phyloP scores from a whole-genome alignment of 2,888 invertebrate genomes.

The Drosophila cognata region DNA sequence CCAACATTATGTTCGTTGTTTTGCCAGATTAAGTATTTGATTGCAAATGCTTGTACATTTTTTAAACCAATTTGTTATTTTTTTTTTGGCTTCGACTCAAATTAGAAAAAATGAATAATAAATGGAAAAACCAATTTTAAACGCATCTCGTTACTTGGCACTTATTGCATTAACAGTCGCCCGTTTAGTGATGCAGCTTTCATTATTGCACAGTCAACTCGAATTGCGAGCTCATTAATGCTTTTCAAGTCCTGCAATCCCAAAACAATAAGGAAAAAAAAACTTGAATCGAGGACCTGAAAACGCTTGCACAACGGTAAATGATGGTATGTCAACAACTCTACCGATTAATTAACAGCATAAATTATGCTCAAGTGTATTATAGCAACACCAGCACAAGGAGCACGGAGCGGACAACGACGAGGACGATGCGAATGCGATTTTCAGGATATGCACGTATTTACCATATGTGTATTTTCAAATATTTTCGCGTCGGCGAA shows the following conservation, averaged over 20 bases:
- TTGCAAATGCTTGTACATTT: not conserved
- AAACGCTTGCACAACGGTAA: slow-evolving; percentile 42
- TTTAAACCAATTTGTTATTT: not conserved
- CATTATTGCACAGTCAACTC: slow-evolving; percentile 23
- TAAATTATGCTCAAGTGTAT: slow-evolving; percentile 81
- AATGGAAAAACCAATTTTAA: not conserved
- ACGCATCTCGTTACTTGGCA: slow-evolving; percentile 6
- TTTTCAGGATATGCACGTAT: slow-evolving; percentile 44
- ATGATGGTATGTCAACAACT: slow-evolving; percentile 45
- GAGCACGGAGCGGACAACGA: not conserved
- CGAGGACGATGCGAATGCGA: slow-evolving; percentile 14
- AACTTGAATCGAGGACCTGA: slow-evolving; percentile 3
- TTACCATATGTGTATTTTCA: slow-evolving; percentile 53
- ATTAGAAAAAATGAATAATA: not conserved
- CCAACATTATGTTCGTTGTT: not conserved
- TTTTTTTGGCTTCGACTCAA: not conserved
- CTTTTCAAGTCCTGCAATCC: slow-evolving; percentile 43
- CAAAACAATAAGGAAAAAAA: slow-evolving; percentile 22
- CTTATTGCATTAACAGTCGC: slow-evolving; percentile 10
- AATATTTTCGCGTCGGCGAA: slow-evolving; percentile 54
- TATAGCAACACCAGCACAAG: slow-evolving; percentile 61
- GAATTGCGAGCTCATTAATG: slow-evolving; percentile 55
- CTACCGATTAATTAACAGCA: slow-evolving; percentile 76
- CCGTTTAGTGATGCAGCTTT: slow-evolving; percentile 23
- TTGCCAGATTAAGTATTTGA: not conserved